Conservation (phyloP, 1,140 invertebrate species). For the Littorina saxatilis region DNA sequence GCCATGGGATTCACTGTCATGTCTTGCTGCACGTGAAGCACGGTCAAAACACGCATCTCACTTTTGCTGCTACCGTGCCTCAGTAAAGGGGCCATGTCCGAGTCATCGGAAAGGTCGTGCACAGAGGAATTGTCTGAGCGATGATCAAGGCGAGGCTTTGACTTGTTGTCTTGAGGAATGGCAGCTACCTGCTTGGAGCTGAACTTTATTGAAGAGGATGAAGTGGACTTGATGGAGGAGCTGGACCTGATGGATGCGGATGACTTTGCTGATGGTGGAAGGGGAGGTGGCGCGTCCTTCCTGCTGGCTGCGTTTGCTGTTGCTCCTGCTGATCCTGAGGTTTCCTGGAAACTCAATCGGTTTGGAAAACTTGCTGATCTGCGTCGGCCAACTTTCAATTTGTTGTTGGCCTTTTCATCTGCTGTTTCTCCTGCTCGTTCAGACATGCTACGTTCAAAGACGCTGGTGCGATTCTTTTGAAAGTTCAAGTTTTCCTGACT, state of each 20-base stretch:
- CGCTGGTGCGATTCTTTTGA: conserved; percentile 40
- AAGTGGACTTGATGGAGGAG: not conserved
- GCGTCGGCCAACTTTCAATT: conserved; percentile 45
- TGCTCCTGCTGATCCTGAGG: not conserved
- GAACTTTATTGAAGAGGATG: not conserved
- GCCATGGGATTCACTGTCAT: conserved; percentile 36
- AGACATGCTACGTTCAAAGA: conserved; percentile 53
- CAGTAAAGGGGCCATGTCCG: conserved; percentile 41
- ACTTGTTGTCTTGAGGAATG: not conserved
- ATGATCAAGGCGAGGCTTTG: not conserved
- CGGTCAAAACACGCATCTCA: conserved; percentile 57
- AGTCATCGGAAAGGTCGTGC: conserved; percentile 47
- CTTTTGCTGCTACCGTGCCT: conserved; percentile 36
- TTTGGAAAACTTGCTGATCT: conserved; percentile 71
- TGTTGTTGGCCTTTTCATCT: conserved; percentile 34
- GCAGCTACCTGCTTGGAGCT: not conserved
- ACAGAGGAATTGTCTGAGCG: conserved; percentile 39
- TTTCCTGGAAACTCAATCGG: conserved; percentile 62
- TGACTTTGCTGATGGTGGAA: conserved; percentile 27
- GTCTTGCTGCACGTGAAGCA: conserved; percentile 60
- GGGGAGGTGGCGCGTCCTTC: conserved; percentile 12
- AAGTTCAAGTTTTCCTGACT: conserved; percentile 65
- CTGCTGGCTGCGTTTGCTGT: not conserved
- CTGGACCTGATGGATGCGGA: not conserved
- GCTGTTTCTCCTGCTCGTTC: conserved; percentile 42